A percentile compares a stretch with the other conserved stretches of the same genome.
These are phyloP conservation scores for Teleiodes luculella DNA, from an alignment of 2,888 invertebrate genomes.

Conservation along the genomic window DNA sequence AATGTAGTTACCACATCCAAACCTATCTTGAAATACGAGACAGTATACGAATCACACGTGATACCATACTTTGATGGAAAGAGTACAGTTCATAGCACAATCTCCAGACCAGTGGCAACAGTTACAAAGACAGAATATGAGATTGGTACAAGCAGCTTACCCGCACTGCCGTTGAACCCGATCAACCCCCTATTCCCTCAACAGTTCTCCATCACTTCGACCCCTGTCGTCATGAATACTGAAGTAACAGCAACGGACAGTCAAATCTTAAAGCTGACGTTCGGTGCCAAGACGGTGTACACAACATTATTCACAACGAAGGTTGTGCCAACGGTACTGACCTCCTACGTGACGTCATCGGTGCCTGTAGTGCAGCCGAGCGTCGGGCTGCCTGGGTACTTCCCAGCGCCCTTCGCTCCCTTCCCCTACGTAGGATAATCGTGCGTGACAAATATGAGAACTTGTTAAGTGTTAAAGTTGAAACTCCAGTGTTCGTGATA, in stretches of 20 bases:
- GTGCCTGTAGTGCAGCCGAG: slow-evolving; percentile 83
- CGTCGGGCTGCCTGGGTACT: slow-evolving; percentile 87
- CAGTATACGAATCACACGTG: slow-evolving; percentile 89
- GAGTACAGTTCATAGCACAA: slow-evolving; percentile 86
- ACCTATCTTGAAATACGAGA: slow-evolving; percentile 86
- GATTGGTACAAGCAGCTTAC: slow-evolving; percentile 85
- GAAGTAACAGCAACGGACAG: slow-evolving; percentile 88
- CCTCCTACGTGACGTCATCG: slow-evolving; percentile 90
- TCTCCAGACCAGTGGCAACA: slow-evolving; percentile 88
- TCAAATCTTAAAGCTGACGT: slow-evolving; percentile 89
- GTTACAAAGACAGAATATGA: slow-evolving; percentile 89
- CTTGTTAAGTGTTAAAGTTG: slow-evolving; percentile 27
- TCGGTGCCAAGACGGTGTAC: slow-evolving; percentile 93
- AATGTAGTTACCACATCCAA: slow-evolving; percentile 88
- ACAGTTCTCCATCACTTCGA: slow-evolving; percentile 87
- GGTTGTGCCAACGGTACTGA: slow-evolving; percentile 88
- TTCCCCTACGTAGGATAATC: slow-evolving; percentile 86
- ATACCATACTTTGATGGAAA: slow-evolving; percentile 88
- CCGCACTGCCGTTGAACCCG: slow-evolving; percentile 77
- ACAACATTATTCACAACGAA: slow-evolving; percentile 91
- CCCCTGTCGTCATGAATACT: slow-evolving; percentile 89
- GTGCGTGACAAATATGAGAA: slow-evolving; percentile 27
- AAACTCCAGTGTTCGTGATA: slow-evolving; percentile 43
- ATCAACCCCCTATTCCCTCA: slow-evolving; percentile 78
- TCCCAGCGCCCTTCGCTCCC: slow-evolving; percentile 85